A percentile compares a stretch with the other conserved stretches of the same genome.
Conservation (phyloP, 2,797 vertebrate genomes). For the Pempheris klunzingeri region DNA sequence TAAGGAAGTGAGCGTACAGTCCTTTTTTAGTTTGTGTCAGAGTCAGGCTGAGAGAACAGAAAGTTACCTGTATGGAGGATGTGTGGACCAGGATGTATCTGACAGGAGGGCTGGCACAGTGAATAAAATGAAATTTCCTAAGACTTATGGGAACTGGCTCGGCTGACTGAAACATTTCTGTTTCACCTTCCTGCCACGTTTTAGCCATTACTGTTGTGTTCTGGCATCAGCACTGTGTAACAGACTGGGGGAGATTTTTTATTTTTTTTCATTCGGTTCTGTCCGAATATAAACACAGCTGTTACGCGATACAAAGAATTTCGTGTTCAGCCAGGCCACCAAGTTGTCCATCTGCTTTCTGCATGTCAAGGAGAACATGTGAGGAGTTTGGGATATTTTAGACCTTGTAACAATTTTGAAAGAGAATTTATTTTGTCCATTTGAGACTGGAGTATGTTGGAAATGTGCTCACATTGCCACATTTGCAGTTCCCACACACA, state of each 20-base stretch:
- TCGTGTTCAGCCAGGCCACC: background rate
- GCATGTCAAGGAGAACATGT: background rate
- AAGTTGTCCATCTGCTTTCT: background rate
- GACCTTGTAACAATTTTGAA: background rate
- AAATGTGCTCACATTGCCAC: background rate
- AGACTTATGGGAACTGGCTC: background rate
- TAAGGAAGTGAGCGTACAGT: conserved; percentile 17
- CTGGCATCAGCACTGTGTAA: background rate
- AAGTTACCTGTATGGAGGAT: too few relatives aligned
- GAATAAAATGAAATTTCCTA: background rate
- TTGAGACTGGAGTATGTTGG: background rate
- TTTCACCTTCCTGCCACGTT: background rate
- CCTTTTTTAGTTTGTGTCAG: background rate
- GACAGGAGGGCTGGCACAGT: too few relatives aligned
- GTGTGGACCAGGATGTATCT: too few relatives aligned
- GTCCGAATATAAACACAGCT: background rate
- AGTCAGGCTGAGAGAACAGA: background rate
- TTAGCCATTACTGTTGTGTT: background rate
- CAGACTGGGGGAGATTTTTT: background rate
- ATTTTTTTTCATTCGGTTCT: background rate
- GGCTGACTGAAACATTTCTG: background rate
- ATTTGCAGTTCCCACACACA: background rate
- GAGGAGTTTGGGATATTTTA: background rate
- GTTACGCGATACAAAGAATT: background rate
- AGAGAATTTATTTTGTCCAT: background rate